A percentile compares a stretch with the other conserved stretches of the same genome.
phyloP scores from a whole-genome alignment of 2,797 vertebrate species.

The Leptoclinus maculatus region DNA sequence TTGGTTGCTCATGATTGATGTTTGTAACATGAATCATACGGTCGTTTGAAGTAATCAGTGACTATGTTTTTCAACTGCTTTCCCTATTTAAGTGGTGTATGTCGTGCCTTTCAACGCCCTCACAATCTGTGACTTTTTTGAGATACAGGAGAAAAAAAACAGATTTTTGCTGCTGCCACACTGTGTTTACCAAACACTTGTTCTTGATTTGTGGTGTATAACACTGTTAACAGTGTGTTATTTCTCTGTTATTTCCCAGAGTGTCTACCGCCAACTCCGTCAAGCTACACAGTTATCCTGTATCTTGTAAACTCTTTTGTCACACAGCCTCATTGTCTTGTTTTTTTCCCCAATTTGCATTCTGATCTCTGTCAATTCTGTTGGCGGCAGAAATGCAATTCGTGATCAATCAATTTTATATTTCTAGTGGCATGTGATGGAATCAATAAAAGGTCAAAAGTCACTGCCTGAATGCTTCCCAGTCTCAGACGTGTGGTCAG shows the following conservation, averaged over 20 bases:
- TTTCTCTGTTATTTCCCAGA: neutral
- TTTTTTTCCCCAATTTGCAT: neutral
- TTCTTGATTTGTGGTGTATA: constrained; percentile 27
- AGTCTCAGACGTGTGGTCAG: constrained; percentile 27
- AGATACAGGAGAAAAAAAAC: neutral
- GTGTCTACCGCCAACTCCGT: neutral
- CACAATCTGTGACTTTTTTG: neutral
- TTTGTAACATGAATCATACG: neutral
- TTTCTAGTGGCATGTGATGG: constrained; percentile 32
- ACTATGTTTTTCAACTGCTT: neutral
- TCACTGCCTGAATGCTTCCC: constrained; percentile 4
- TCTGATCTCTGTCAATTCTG: constrained; percentile 4
- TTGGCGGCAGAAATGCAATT: constrained; percentile 40
- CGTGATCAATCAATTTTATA: constrained; percentile 47
- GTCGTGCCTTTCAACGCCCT: neutral
- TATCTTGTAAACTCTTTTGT: neutral
- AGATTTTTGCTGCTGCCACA: neutral
- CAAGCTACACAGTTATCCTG: neutral
- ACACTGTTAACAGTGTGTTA: neutral
- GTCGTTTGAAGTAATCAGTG: neutral
- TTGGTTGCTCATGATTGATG: neutral
- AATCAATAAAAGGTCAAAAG: constrained; percentile 56
- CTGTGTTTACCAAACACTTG: constrained; percentile 17
- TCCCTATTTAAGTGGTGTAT: neutral
- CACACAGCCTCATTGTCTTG: neutral